phyloP scores from a whole-genome alignment of 2,113 vertebrate genomes.

The Brachionichthys hirsutus region DNA sequence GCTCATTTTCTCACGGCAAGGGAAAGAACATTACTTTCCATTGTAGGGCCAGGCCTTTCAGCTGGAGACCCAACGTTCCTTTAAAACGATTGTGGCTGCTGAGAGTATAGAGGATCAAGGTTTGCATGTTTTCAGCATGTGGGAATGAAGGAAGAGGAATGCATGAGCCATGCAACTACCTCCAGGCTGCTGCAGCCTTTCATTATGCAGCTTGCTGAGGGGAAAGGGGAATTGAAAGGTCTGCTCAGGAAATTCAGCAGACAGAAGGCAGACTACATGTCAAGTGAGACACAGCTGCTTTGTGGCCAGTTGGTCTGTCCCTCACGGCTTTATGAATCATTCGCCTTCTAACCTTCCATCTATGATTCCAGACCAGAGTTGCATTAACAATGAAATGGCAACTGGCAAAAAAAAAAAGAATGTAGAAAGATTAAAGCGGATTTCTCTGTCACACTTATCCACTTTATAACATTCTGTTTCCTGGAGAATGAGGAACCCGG shows the following conservation, averaged over 20 bases:
- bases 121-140: conserved; percentile 37
- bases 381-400: conserved; percentile 27
- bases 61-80: conserved; percentile 38
- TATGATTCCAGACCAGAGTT: conserved; percentile 18
- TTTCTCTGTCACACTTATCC: neutral
- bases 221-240: conserved; percentile 61
- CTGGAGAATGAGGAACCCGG: neutral
- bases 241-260: conserved; percentile 56
- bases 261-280: conserved; percentile 59
- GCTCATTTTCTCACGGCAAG: conserved; percentile 18
- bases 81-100: conserved; percentile 41
- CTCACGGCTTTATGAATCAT: conserved; percentile 35
- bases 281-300: conserved; percentile 58
- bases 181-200: conserved; percentile 43
- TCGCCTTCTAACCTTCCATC: conserved; percentile 27
- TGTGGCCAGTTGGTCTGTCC: conserved; percentile 46
- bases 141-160: conserved; percentile 48
- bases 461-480: no score
- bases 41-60: conserved; percentile 29
- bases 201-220: conserved; percentile 51
- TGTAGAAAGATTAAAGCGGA: conserved; percentile 20
- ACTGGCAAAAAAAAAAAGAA: conserved; percentile 7
- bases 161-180: conserved; percentile 40
- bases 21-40: conserved; percentile 22
- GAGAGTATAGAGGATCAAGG: conserved; percentile 6